A percentile compares a stretch with the other conserved stretches of the same genome.
Conservation (phyloP, 2,888 invertebrate genomes). For the Euzophera pinguis region DNA sequence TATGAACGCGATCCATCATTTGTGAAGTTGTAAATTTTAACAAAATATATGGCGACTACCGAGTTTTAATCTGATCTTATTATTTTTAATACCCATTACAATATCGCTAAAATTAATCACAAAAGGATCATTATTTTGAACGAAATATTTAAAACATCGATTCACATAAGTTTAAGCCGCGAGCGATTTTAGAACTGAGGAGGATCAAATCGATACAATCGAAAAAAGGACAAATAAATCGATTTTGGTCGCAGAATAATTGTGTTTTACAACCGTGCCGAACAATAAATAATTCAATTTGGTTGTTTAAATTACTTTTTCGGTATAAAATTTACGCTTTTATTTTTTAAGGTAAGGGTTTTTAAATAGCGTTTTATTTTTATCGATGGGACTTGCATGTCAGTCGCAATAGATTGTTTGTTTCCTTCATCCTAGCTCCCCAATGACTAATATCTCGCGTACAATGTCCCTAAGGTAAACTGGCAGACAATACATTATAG, state of each 20-base stretch:
- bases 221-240: slow-evolving; percentile 39
- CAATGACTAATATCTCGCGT: too few species aligned
- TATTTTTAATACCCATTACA: slow-evolving; percentile 14
- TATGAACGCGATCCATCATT: not conserved
- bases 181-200: slow-evolving; percentile 33
- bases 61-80: not conserved
- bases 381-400: too few species aligned
- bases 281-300: slow-evolving; percentile 76
- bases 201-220: slow-evolving; percentile 42
- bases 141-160: slow-evolving; percentile 4
- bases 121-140: slow-evolving; percentile 4
- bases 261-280: slow-evolving; percentile 57
- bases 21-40: not conserved
- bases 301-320: slow-evolving; percentile 65
- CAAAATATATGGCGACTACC: not conserved
- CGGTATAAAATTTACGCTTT: slow-evolving; percentile 32
- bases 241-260: slow-evolving; percentile 50
- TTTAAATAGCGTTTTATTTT: not conserved
- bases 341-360: slow-evolving; percentile 10
- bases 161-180: slow-evolving; percentile 13
- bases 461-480: too few species aligned
- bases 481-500: too few species aligned
- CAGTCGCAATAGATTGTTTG: too few species aligned
- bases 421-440: too few species aligned
- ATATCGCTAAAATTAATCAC: not conserved